Evolutionary conservation across 2,888 invertebrate species (phyloP), one percentile per base, ranked within the genome.

Genomic region (Pasiphila rectangulata): DNA sequence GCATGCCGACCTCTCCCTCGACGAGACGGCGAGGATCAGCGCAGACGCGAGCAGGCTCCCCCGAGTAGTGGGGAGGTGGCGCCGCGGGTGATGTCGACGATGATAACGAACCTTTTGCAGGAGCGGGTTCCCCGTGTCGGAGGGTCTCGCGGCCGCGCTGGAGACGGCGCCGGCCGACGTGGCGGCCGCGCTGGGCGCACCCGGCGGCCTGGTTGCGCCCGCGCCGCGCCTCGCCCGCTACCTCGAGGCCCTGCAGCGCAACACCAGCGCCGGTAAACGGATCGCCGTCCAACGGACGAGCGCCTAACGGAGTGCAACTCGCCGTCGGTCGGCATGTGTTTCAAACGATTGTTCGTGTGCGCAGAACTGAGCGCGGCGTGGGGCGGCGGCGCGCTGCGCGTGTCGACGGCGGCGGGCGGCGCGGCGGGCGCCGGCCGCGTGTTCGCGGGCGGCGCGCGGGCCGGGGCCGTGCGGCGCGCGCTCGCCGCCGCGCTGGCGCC

Each of bases 141-240:
- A 64, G 17, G 68, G 69, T 1, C 54, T 81, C 48, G 66, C 75
- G 40, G 42, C 36, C 35, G 67, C 69, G 51, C 63, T 63, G 43
- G 63, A 57, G 24, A 79, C 86, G 7, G 13, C 69, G 75, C 54
- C 55, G 87, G 24, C 79, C 86, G n/a, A 10, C 41, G 29, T 17
- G 35, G 16, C 4, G 20, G 47, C 46, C 5, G 69, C 77, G 53
- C 56, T 87, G 20, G 79, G 4, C 90, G 90, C 12, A 75, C 86
- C 49, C 72, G 69, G 42, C 64, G 89, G n/a, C n/a, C n/a, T n/a
- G n/a, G n/a, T n/a, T n/a, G n/a, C n/a, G n/a, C n/a, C 30, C 15
- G 79, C 90, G 42, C 83, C 90, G 4, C 63, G 63, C 12, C 82
- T 94, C 30, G 91, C 91, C 5, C 71, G 73, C 24, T 91, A 90